Evolutionary conservation across 2,113 vertebrate genomes (phyloP).

Genomic region (Miniopterus natalensis): DNA sequence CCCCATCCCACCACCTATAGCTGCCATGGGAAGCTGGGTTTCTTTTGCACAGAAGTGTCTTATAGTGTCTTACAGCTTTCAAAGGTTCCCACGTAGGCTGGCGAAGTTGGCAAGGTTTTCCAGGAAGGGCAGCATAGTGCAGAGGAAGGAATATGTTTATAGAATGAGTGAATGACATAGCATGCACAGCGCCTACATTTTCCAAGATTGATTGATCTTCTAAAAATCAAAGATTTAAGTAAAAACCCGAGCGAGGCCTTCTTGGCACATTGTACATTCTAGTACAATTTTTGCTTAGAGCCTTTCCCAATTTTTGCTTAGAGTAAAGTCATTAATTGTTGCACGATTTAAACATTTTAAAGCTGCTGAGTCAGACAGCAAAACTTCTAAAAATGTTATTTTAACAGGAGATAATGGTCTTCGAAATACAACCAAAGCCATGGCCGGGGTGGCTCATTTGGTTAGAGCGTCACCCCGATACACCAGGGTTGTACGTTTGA

Average conservation of each 20-base stretch:
- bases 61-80: not conserved
- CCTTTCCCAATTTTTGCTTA: not conserved
- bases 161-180: not conserved
- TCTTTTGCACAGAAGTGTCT: not conserved
- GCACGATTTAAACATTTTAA: constrained; percentile 29
- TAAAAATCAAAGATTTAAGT: not conserved
- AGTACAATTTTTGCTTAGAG: not conserved
- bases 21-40: not conserved
- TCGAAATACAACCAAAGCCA: not conserved
- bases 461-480: too few species aligned
- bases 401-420: not conserved
- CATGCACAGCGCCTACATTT: not conserved
- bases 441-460: too few species aligned
- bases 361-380: not conserved
- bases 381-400: constrained; percentile 34
- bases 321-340: not conserved
- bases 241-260: not conserved
- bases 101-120: not conserved
- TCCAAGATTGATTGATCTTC: not conserved
- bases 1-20: not conserved
- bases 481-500: too few species aligned
- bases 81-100: not conserved
- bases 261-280: not conserved
- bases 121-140: not conserved
- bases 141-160: not conserved